phyloP scores from a whole-genome alignment of 2,113 vertebrate genomes.

The Tyrannus savana region DNA sequence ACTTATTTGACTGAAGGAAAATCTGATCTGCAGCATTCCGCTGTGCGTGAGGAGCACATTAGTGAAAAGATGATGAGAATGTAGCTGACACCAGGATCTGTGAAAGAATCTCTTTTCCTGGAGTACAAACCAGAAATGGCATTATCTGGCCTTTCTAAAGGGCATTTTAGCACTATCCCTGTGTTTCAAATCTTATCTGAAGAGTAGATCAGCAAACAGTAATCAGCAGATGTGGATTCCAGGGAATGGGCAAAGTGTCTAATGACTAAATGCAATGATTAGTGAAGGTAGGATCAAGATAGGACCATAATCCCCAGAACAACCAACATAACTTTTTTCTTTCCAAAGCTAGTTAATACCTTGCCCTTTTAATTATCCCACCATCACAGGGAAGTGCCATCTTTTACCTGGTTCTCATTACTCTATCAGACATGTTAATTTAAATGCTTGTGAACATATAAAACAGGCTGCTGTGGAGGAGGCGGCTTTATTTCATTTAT shows the following conservation, averaged over 20 bases:
- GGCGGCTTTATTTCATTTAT: background rate
- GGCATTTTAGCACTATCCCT: constrained; percentile 19
- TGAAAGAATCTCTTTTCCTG: background rate
- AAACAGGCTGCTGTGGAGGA: background rate
- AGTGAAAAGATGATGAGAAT: constrained; percentile 9
- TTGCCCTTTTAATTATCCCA: constrained; percentile 58
- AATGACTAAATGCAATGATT: constrained; percentile 37
- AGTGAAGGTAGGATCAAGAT: constrained; percentile 4
- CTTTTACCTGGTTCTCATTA: constrained; percentile 38
- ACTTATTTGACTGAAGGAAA: background rate
- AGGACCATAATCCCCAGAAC: background rate
- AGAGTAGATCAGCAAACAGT: constrained; percentile 11
- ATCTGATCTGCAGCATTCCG: background rate
- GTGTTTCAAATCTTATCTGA: background rate
- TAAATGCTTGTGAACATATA: constrained; percentile 18
- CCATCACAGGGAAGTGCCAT: background rate
- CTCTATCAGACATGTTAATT: background rate
- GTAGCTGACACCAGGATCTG: background rate
- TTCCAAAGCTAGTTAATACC: constrained; percentile 43
- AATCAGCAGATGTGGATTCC: constrained; percentile 41
- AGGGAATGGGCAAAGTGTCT: constrained; percentile 29
- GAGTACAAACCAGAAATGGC: background rate
- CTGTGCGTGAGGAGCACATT: background rate
- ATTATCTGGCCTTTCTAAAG: constrained; percentile 61
- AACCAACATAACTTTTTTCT: background rate